Base-by-base conservation (phyloP, 2,797 vertebrate genomes). In the Anguilla pacifica region DNA sequence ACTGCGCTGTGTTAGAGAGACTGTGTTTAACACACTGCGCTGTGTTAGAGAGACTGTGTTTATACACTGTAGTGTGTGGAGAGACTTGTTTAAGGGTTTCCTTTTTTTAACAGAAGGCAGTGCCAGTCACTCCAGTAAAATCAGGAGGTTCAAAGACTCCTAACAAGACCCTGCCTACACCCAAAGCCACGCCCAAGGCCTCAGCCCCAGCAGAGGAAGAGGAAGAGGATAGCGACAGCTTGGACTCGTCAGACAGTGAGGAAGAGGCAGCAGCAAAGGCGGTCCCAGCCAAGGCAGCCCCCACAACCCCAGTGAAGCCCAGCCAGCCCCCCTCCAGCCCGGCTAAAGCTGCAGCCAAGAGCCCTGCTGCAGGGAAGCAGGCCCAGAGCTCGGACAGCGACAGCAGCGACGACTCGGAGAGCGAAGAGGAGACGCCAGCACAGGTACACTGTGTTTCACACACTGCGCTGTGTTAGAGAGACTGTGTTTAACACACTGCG, bases 161-260 rank as follows among this genome's bases (percentile, higher is more conserved):
- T 22, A 53, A 43, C 84, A 10, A 67, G 28, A 6, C 46, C 25
- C 39, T 43, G 2, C 3, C 77, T 9, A 81, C 77, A 81, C 77
- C 43, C 19, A 81, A 81, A 49, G 77, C 77, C 77, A 25, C 43
- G 7, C 43, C 77, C 6, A 61, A 57, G 35, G 0, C 87, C 17
- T 25, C 70, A 81, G 43, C 59, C 3, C 84, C 59, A 46, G 77
- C 77, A 49, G 22, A 74, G 43, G 39, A 43, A 79, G 17, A 59
- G 55, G 88, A 86, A 43, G n/a, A n/a, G n/a, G n/a, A n/a, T n/a
- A 89, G 85, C 35, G 85, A 86, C 13, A 84, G 43, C 74, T 51
- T 31, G 59, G 87, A 82, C 59, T 86, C 51, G 1, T 86, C 88
- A 25, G 85, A 86, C 1, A 74, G 85, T 79, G 81, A 86, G 61